phyloP scores from a whole-genome alignment of 2,113 vertebrate species.

The Cephalopterus ornatus region DNA sequence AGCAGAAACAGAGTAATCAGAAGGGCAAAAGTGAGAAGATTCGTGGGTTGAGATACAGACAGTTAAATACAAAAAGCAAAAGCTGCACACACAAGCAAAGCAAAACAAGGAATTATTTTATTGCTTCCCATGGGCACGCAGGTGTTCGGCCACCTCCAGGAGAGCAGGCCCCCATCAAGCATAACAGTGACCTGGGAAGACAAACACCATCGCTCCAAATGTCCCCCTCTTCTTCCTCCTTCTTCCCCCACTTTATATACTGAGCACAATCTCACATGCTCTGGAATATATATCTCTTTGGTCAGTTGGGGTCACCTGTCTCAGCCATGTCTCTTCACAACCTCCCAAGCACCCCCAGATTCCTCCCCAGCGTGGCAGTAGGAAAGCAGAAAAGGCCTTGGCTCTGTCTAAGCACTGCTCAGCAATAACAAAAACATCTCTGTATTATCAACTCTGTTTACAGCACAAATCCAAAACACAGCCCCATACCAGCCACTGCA shows the following conservation, averaged over 20 bases:
- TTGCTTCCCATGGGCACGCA: not conserved
- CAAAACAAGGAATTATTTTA: not conserved
- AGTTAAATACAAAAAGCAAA: not conserved
- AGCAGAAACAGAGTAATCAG: not conserved
- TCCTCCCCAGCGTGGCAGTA: accelerated
- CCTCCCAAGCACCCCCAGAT: not conserved
- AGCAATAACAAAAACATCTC: not conserved
- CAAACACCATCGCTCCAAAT: not conserved
- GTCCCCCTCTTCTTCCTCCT: not conserved
- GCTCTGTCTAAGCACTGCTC: not conserved
- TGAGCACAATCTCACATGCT: not conserved
- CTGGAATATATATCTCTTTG: not conserved
- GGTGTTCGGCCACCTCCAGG: not conserved
- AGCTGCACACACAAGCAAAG: not conserved
- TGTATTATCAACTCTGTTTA: not conserved
- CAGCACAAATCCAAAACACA: not conserved
- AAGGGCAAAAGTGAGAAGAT: not conserved
- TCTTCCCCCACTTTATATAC: too few relatives aligned
- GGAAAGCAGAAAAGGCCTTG: not conserved
- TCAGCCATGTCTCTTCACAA: not conserved
- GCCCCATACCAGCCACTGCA: not conserved
- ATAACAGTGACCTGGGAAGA: not conserved
- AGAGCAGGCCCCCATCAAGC: not conserved
- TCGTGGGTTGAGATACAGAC: not conserved
- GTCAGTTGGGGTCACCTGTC: not conserved